Conservation (phyloP, 2,888 invertebrate genomes). For the Epinotia brunnichana region DNA sequence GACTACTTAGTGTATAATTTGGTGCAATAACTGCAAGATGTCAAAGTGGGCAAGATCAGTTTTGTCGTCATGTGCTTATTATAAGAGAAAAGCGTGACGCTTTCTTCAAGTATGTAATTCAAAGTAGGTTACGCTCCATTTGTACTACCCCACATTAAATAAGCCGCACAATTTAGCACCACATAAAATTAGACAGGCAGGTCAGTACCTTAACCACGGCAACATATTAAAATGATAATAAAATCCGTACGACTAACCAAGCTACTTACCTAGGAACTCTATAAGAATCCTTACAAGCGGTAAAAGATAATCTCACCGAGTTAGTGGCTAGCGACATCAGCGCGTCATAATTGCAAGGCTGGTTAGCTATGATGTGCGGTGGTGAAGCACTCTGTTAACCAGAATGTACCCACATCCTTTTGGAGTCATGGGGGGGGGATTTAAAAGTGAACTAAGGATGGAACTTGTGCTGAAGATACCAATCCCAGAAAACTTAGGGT, state of each 20-base stretch:
- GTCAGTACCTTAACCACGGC: conserved; percentile 3
- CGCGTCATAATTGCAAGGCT: conserved; percentile 64
- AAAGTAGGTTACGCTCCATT: background rate
- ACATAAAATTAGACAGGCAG: background rate
- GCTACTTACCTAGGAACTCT: conserved; percentile 20
- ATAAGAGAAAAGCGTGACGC: too few relatives aligned
- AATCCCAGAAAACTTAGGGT: background rate
- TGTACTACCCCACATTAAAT: background rate
- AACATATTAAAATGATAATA: conserved; percentile 31
- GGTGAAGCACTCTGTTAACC: conserved; percentile 75
- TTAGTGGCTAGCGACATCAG: conserved; percentile 39
- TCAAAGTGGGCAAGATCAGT: background rate
- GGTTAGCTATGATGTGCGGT: conserved; percentile 68
- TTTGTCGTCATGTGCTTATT: too few relatives aligned
- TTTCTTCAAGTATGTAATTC: background rate
- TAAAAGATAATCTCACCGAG: conserved; percentile 30
- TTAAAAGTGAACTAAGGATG: background rate
- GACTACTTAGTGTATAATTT: background rate
- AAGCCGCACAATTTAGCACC: background rate
- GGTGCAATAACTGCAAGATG: background rate
- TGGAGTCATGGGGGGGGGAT: background rate
- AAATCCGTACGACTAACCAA: conserved; percentile 24
- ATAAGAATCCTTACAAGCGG: conserved; percentile 41
- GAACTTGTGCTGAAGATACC: background rate
- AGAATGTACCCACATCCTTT: conserved; percentile 57